These are phyloP conservation scores for Phocoena phocoena DNA, from an alignment of 2,113 vertebrate genomes.

Conservation along the genomic window DNA sequence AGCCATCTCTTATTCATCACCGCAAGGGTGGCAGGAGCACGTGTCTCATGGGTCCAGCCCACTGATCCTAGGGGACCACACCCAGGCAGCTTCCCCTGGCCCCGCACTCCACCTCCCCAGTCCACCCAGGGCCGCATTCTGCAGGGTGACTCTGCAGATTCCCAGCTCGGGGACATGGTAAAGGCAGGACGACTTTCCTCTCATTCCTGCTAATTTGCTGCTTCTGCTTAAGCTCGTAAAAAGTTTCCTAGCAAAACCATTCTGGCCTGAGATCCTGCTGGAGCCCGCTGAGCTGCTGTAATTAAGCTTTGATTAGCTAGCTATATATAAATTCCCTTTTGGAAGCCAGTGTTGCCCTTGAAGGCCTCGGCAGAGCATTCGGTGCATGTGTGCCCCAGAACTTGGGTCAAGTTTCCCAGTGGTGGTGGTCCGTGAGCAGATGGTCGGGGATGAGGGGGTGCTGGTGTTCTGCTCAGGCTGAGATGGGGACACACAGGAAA, in stretches of 20 bases:
- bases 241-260: conserved; percentile 84
- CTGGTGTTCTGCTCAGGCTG: background rate
- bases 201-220: conserved; percentile 83
- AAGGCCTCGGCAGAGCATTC: background rate
- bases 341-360: conserved; percentile 67
- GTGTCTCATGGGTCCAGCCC: fast-evolving
- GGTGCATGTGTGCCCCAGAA: background rate
- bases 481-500: fast-evolving
- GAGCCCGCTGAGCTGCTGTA: conserved; percentile 83
- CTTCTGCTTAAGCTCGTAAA: conserved; percentile 84
- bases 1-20: background rate
- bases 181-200: conserved; percentile 78
- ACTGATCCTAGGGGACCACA: background rate
- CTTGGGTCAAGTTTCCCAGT: background rate
- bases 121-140: background rate
- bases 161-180: conserved; percentile 62
- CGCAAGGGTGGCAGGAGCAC: fast-evolving
- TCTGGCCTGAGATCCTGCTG: conserved; percentile 70
- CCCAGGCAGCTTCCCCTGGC: background rate
- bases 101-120: fast-evolving
- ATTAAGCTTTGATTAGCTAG: conserved; percentile 87
- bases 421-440: fast-evolving
- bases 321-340: conserved; percentile 79
- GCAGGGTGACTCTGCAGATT: conserved; percentile 68
- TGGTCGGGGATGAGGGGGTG: background rate